Percentiles rank a stretch among this genome's conserved stretches.
These are phyloP conservation scores for Drosophila novamexicana DNA, from an alignment of 1,140 invertebrate genomes.

Conservation along the genomic window DNA sequence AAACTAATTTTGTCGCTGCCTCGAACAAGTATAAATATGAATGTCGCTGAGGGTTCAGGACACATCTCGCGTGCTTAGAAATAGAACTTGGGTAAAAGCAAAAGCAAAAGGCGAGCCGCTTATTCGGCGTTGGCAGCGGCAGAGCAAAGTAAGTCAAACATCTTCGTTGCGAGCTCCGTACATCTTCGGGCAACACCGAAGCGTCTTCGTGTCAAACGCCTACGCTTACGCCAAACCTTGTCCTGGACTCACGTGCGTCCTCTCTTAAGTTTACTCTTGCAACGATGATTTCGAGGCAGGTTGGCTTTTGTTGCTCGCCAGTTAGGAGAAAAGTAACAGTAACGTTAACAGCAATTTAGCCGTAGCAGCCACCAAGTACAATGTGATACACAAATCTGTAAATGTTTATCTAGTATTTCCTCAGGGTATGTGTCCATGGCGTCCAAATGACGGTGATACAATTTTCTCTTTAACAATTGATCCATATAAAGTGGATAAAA, in stretches of 20 bases:
- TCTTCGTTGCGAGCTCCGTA: slow-evolving; percentile 53
- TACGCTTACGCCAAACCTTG: slow-evolving; percentile 20
- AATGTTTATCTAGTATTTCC: too few species aligned
- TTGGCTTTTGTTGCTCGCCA: neutral
- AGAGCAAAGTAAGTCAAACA: slow-evolving; percentile 74
- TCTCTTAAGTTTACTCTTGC: slow-evolving; percentile 48
- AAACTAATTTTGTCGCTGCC: slow-evolving; percentile 80
- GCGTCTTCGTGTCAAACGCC: slow-evolving; percentile 42
- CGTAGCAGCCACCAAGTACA: too few species aligned
- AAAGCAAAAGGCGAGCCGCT: slow-evolving; percentile 16
- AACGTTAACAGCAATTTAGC: too few species aligned
- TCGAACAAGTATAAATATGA: slow-evolving; percentile 81
- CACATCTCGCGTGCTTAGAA: slow-evolving; percentile 70
- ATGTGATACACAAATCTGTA: too few species aligned
- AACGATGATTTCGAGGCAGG: neutral
- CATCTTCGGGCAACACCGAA: slow-evolving; percentile 37
- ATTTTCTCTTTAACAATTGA: too few species aligned
- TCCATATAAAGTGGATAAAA: too few species aligned
- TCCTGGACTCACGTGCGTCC: slow-evolving; percentile 33
- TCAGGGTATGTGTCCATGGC: too few species aligned
- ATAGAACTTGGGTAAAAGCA: slow-evolving; percentile 66
- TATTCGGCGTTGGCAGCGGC: slow-evolving; percentile 27
- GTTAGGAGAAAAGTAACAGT: neutral
- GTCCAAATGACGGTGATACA: too few species aligned
- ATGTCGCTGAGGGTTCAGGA: slow-evolving; percentile 67